Base-by-base conservation (phyloP, 2,113 vertebrate genomes). In the Syngnathus floridae region DNA sequence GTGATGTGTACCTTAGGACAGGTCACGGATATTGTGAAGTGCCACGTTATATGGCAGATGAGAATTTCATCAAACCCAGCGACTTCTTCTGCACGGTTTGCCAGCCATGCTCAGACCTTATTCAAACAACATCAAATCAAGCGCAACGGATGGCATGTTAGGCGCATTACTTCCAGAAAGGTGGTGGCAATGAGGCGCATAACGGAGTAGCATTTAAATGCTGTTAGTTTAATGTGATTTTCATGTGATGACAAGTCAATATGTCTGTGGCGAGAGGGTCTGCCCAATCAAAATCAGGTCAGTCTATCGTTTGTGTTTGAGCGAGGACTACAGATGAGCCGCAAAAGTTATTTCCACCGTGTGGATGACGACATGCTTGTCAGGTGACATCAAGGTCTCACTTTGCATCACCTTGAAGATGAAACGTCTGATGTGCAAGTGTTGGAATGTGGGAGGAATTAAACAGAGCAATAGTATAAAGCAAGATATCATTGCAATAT, bases 171-270 rank as follows among this genome's bases (percentile, higher is more conserved):
- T 61, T 61, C 59, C 59, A 43, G 38, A 61, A 13, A 14, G 2
- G n/a, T 43, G 59, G 38, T 43, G 37, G 38, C 59, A 61, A 43
- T 61, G 38, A 61, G 59, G 21, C 12, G n/a, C 38, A 61, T 22
- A 61, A 68, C 41, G 35, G 40, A 62, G 58, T 40, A 16, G 38
- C 60, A 46, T 66, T 70, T 62, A 70, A 70, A 67, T 31, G 49
- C 41, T 66, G 67, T 70, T 56, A 51, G 36, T 11, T 66, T 57
- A 57, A 72, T 67, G 54, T 19, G 61, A 22, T 62, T 82, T 78
- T 59, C 55, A 40, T 64, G 43, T 69, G 63, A 80, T 61, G 67
- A 65, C 21, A 31, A 45, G 35, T 37, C 13, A 77, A 63, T 52
- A 62, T 26, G 46, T 59, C 4, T 26, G 62, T 36, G 46, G 37